These are phyloP conservation scores for Epistrophella euchroma DNA, from an alignment of 2,888 invertebrate genomes.

Conservation along the genomic window DNA sequence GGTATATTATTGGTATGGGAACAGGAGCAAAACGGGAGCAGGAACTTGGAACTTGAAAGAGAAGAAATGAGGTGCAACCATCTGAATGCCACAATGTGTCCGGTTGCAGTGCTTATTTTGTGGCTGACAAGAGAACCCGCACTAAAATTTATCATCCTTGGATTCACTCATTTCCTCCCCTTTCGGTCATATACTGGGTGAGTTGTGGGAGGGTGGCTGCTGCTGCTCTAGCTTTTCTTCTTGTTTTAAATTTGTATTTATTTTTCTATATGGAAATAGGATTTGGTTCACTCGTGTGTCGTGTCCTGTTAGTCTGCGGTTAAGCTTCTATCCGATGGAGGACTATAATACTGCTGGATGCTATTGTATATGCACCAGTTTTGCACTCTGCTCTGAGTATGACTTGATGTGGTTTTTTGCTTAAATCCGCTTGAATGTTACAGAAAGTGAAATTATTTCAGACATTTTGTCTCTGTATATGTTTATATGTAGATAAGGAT, in stretches of 20 bases:
- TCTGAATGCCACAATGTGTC: slow-evolving; percentile 72
- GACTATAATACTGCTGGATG: not conserved
- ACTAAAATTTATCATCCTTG: slow-evolving; percentile 61
- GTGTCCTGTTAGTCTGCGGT: slow-evolving; percentile 77
- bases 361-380: slow-evolving; percentile 8
- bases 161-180: not conserved
- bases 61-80: slow-evolving; percentile 73
- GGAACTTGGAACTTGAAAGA: not conserved
- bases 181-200: not conserved
- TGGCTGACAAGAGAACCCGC: slow-evolving; percentile 66
- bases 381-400: slow-evolving; percentile 46
- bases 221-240: slow-evolving; percentile 77
- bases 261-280: slow-evolving; percentile 81
- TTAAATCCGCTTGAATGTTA: slow-evolving; percentile 41
- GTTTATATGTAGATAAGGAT: no score
- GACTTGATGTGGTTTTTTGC: slow-evolving; percentile 51
- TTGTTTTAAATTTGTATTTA: slow-evolving; percentile 81
- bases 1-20: not conserved
- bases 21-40: not conserved
- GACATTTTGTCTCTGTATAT: slow-evolving; percentile 20
- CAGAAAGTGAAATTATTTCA: slow-evolving; percentile 59
- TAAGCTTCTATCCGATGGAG: slow-evolving; percentile 60
- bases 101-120: slow-evolving; percentile 74
- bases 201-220: no score
- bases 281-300: slow-evolving; percentile 81